Percentiles rank a stretch among this genome's conserved stretches.
Evolutionary conservation across 2,797 vertebrate genomes (phyloP).

Genomic region (Falco columbarius): DNA sequence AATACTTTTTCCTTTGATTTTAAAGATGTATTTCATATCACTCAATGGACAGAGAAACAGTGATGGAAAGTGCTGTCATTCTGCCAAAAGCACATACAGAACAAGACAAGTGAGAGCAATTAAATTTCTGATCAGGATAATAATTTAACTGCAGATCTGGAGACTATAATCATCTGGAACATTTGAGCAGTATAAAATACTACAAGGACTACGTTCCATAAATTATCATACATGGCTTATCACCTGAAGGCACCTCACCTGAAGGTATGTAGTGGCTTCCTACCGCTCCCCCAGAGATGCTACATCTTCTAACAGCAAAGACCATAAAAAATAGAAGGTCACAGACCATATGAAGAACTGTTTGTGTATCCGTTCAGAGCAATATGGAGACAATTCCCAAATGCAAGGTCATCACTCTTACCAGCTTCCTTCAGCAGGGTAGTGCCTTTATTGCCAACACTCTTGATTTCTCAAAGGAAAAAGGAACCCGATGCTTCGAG

Average conservation of each 20-base stretch:
- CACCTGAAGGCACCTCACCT: conserved; percentile 11
- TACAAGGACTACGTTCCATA: neutral
- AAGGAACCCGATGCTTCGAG: neutral
- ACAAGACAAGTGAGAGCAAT: conserved; percentile 67
- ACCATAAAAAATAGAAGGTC: neutral
- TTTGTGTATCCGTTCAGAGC: neutral
- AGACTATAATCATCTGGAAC: conserved; percentile 52
- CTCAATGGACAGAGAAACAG: neutral
- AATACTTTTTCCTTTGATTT: conserved; percentile 32
- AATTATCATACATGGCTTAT: neutral
- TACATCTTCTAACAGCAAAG: neutral
- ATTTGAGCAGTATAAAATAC: conserved; percentile 40
- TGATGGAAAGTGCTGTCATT: conserved; percentile 42
- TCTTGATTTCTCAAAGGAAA: neutral
- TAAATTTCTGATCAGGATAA: conserved; percentile 62
- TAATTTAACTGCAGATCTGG: conserved; percentile 61
- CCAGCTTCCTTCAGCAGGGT: neutral
- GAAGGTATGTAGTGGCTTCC: neutral
- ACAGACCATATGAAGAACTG: neutral
- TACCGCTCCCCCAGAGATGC: neutral
- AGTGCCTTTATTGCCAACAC: neutral
- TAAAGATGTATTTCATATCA: conserved; percentile 29
- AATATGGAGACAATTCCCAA: neutral
- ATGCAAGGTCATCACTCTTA: neutral
- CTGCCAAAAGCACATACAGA: conserved; percentile 41